Evolutionary conservation across 2,113 vertebrate species (phyloP).

Genomic region (Balaenoptera acutorostrata): DNA sequence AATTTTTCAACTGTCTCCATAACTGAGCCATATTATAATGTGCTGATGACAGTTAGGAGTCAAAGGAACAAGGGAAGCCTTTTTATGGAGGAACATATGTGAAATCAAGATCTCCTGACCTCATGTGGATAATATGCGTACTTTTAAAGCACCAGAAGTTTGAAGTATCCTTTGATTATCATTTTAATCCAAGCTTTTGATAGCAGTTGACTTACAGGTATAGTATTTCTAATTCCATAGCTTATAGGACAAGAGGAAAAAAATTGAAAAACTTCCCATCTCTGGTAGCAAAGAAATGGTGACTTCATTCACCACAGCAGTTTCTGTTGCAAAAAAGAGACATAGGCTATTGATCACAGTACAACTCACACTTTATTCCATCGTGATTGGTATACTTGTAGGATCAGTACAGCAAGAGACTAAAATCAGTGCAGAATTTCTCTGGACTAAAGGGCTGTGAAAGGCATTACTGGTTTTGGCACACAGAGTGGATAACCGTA

Average conservation of each 20-base stretch:
- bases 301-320: background rate
- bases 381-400: conserved; percentile 71
- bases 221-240: background rate
- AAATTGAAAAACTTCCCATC: background rate
- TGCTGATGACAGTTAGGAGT: background rate
- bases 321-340: conserved; percentile 52
- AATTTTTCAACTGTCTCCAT: background rate
- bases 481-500: conserved; percentile 76
- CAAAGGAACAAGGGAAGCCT: background rate
- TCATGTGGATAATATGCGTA: background rate
- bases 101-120: background rate
- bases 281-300: background rate
- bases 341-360: conserved; percentile 46
- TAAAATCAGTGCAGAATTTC: conserved; percentile 69
- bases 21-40: background rate
- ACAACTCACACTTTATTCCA: conserved; percentile 84
- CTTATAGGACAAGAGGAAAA: background rate
- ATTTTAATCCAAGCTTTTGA: background rate
- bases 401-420: conserved; percentile 72
- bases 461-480: conserved; percentile 81
- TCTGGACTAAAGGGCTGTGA: conserved; percentile 69
- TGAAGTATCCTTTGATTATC: background rate
- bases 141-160: background rate
- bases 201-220: background rate
- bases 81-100: background rate